Evolutionary conservation across 2,797 vertebrate genomes (phyloP).

Genomic region (Rhadinocentrus ornatus): DNA sequence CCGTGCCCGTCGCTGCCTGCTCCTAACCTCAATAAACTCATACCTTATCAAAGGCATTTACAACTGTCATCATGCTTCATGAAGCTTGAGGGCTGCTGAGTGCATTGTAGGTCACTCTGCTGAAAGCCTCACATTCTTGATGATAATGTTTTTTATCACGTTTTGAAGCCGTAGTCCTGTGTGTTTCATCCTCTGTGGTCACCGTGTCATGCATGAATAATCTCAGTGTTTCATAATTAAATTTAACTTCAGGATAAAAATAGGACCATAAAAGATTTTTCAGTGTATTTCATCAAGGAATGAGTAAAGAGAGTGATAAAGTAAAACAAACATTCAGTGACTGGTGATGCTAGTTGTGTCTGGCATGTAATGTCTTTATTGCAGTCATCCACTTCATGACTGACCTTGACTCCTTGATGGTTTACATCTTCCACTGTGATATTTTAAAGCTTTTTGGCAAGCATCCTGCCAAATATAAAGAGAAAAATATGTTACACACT

Average conservation of each 20-base stretch:
- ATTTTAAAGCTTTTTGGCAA: slow-evolving; percentile 14
- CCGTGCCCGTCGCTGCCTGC: slow-evolving; percentile 81
- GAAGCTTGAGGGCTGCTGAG: slow-evolving; percentile 31
- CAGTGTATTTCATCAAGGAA: slow-evolving; percentile 7
- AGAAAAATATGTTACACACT: slow-evolving; percentile 3
- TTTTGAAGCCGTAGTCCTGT: slow-evolving; percentile 1
- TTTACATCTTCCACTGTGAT: slow-evolving; percentile 27
- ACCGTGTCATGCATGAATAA: not conserved
- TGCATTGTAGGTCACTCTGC: slow-evolving; percentile 53
- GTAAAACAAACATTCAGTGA: slow-evolving; percentile 64
- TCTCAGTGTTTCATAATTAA: not conserved
- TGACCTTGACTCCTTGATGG: slow-evolving; percentile 73
- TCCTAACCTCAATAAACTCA: slow-evolving; percentile 80
- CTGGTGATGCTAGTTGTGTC: slow-evolving; percentile 74
- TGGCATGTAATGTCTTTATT: slow-evolving; percentile 73
- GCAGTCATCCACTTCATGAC: slow-evolving; percentile 58
- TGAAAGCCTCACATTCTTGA: slow-evolving; percentile 7
- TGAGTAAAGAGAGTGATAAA: slow-evolving; percentile 34
- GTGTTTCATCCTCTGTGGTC: not conserved
- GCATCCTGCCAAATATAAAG: not conserved
- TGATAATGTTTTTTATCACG: slow-evolving; percentile 14
- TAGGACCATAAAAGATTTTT: not conserved
- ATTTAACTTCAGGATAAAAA: not conserved
- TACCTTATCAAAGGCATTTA: slow-evolving; percentile 79
- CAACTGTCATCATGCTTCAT: slow-evolving; percentile 56